Evolutionary conservation across 2,113 vertebrate species (phyloP).

Genomic region (Montifringilla adamsi): DNA sequence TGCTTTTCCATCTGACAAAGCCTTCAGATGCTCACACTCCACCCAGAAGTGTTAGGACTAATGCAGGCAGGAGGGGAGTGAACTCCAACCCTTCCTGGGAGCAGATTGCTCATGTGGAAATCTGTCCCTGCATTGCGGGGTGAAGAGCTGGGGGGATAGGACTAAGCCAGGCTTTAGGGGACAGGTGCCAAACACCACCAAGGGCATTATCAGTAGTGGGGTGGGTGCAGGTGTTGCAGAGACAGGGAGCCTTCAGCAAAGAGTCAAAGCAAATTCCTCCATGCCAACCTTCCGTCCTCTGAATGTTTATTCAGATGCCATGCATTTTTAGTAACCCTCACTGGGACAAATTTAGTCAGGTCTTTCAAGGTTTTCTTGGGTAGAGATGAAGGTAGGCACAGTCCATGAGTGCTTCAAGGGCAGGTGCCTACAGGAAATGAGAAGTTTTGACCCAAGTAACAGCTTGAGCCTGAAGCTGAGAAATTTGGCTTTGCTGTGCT

Average conservation of each 20-base stretch:
- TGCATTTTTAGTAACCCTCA: background rate
- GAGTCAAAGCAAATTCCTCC: background rate
- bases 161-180: background rate
- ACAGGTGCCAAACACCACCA: background rate
- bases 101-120: accelerated
- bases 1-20: conserved; percentile 41
- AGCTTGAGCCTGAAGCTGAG: background rate
- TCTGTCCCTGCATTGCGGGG: background rate
- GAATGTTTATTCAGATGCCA: background rate
- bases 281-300: background rate
- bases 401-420: background rate
- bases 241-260: background rate
- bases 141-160: background rate
- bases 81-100: background rate
- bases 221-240: background rate
- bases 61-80: background rate
- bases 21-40: background rate
- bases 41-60: background rate
- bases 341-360: background rate
- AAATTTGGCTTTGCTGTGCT: background rate
- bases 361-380: conserved; percentile 7
- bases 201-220: background rate
- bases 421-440: background rate
- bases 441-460: background rate
- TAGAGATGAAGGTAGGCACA: background rate